Evolutionary conservation across 2,888 invertebrate species (phyloP), one percentile per base, ranked within the genome.

Genomic region (Drosophila mimetica): DNA sequence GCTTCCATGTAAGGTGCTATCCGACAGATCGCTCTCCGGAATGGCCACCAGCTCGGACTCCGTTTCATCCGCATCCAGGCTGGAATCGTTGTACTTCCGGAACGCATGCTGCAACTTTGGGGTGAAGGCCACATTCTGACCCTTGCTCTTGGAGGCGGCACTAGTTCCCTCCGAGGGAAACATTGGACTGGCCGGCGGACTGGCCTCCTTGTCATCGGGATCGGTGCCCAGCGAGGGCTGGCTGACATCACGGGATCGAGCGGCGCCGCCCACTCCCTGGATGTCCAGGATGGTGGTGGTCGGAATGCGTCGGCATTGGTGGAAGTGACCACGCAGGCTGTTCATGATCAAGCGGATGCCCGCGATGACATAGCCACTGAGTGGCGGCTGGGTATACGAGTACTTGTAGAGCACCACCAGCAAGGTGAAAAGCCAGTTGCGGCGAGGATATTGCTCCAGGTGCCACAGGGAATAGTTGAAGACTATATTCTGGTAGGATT

Each of bases 391-490:
- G 48, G 94, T 95, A 89, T 96, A 96, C 88, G 96, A 95, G 90
- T 96, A 96, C 94, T 99, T 99, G 90, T 99, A 99, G 1, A 99
- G 93, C 57, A 99, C 95, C 13, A 99, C 97, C 13, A 99, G 94
- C 18, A 99, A 92, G 1, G 98, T 95, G 94, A 97, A 96, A 14
- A 99, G 94, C 99, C 99, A 99, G 77, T 96, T 96, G 41, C 97
- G 93, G 4, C 99, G 93, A 11, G 96, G 95, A 89, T 97, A 96
- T 0, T 97, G 95, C 90, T 98, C 97, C 65, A 99, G 92, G 77
- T 95, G 94, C 94, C 97, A 97, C 48, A 99, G 93, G 13, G 98
- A 97, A 91, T 97, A 98, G 76, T 93, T 93, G 54, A 91, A 91
- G 8, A 90, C 85, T 16, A 91, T 74, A 69, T 95, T 95, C 79